These are phyloP conservation scores for Menidia menidia DNA, from an alignment of 2,797 vertebrate species.

Conservation along the genomic window DNA sequence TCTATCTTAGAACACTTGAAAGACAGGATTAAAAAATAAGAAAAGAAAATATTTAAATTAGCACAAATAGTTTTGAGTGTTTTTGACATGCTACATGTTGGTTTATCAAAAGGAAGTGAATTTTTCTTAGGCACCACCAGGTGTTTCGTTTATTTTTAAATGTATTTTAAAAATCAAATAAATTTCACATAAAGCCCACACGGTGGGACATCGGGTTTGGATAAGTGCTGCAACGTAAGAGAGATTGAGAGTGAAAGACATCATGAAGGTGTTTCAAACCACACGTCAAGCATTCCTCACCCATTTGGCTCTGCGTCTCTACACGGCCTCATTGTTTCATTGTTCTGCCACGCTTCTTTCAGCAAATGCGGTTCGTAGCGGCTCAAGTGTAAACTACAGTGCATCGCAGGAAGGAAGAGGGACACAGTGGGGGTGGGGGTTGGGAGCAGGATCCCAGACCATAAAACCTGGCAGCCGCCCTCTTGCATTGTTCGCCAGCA, in stretches of 20 bases:
- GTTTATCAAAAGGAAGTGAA: not conserved
- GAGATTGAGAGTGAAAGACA: slow-evolving; percentile 43
- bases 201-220: slow-evolving; percentile 30
- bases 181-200: slow-evolving; percentile 11
- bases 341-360: slow-evolving; percentile 75
- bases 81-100: too few relatives aligned
- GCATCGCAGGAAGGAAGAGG: slow-evolving; percentile 85
- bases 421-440: slow-evolving; percentile 73
- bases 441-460: slow-evolving; percentile 78
- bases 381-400: slow-evolving; percentile 83
- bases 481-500: slow-evolving; percentile 82
- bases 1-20: not conserved
- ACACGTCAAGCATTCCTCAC: slow-evolving; percentile 48
- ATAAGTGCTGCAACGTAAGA: slow-evolving; percentile 32
- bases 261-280: slow-evolving; percentile 51
- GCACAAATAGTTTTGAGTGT: not conserved
- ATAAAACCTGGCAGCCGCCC: slow-evolving; percentile 82
- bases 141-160: not conserved
- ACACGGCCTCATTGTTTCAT: slow-evolving; percentile 76
- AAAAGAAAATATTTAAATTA: too few relatives aligned
- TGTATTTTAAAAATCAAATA: not conserved
- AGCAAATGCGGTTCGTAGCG: slow-evolving; percentile 65
- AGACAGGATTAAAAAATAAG: not conserved
- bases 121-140: not conserved
- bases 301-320: slow-evolving; percentile 39